Evolutionary conservation across 2,113 vertebrate species (phyloP).

Genomic region (Tringa solitaria): DNA sequence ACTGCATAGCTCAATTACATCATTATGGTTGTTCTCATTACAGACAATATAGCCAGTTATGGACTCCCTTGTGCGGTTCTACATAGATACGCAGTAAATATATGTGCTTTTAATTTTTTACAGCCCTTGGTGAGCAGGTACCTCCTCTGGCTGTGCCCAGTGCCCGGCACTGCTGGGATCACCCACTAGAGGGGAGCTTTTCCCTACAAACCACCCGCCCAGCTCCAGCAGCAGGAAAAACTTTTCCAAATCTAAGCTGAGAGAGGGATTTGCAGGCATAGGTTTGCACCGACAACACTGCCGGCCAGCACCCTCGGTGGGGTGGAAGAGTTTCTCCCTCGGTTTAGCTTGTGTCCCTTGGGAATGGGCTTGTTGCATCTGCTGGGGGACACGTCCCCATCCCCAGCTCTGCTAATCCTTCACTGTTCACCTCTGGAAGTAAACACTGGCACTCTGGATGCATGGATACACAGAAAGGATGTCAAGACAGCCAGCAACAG

Average conservation of each 20-base stretch:
- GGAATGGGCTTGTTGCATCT: accelerated
- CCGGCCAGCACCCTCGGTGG: accelerated
- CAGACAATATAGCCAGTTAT: neutral
- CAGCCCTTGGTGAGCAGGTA: accelerated
- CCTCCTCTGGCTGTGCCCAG: neutral
- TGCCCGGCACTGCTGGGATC: neutral
- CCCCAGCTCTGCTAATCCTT: neutral
- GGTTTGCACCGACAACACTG: accelerated
- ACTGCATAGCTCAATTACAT: neutral
- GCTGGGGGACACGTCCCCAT: accelerated
- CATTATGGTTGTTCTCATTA: neutral
- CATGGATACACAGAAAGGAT: neutral
- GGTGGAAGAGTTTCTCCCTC: neutral
- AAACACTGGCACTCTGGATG: neutral
- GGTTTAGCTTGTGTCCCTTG: neutral
- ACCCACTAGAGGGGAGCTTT: slow-evolving; percentile 56
- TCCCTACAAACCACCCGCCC: neutral
- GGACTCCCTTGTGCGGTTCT: neutral
- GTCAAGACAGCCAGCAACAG: neutral
- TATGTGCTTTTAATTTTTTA: neutral
- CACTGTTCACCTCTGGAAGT: neutral
- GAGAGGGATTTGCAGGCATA: neutral
- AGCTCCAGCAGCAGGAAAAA: accelerated
- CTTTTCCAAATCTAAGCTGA: accelerated
- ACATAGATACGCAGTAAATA: neutral